A percentile compares a stretch with the other conserved stretches of the same genome.
phyloP scores from a whole-genome alignment of 1,140 invertebrate genomes.

The Rhynchophorus ferrugineus region DNA sequence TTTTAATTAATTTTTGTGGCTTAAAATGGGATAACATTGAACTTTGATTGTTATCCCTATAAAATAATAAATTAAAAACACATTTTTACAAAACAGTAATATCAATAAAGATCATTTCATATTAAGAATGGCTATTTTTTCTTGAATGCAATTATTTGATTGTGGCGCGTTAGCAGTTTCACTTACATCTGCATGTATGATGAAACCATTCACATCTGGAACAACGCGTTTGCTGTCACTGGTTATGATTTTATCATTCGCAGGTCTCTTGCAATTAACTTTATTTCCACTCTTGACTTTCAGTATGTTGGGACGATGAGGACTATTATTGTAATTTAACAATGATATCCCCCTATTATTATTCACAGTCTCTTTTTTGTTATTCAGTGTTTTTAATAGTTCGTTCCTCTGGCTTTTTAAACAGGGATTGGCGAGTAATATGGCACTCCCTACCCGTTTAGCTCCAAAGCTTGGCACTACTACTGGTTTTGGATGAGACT shows the following conservation, averaged over 20 bases:
- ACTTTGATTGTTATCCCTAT: constrained; percentile 1
- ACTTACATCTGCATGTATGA: constrained; percentile 29
- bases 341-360: constrained; percentile 19
- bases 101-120: constrained; percentile 25
- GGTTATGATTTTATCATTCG: constrained; percentile 22
- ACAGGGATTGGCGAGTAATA: constrained; percentile 27
- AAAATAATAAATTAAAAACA: constrained; percentile 12
- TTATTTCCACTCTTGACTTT: constrained; percentile 26
- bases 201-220: constrained; percentile 29
- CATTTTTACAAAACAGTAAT: constrained; percentile 13
- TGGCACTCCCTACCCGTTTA: constrained; percentile 27
- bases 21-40: neutral
- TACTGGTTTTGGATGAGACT: constrained; percentile 30
- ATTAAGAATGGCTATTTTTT: constrained; percentile 24
- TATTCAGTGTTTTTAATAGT: constrained; percentile 24
- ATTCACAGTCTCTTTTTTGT: constrained; percentile 20
- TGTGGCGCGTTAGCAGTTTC: constrained; percentile 26
- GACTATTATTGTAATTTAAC: constrained; percentile 20
- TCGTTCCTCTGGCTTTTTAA: constrained; percentile 30
- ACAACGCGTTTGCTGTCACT: constrained; percentile 28
- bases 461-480: constrained; percentile 27
- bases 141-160: constrained; percentile 28
- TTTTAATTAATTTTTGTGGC: neutral
- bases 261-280: constrained; percentile 27
- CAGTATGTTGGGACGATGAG: constrained; percentile 26